Evolutionary conservation across 2,113 vertebrate genomes (phyloP), one percentile per base, ranked within the genome.

Genomic region (Hirundichthys speculiger): DNA sequence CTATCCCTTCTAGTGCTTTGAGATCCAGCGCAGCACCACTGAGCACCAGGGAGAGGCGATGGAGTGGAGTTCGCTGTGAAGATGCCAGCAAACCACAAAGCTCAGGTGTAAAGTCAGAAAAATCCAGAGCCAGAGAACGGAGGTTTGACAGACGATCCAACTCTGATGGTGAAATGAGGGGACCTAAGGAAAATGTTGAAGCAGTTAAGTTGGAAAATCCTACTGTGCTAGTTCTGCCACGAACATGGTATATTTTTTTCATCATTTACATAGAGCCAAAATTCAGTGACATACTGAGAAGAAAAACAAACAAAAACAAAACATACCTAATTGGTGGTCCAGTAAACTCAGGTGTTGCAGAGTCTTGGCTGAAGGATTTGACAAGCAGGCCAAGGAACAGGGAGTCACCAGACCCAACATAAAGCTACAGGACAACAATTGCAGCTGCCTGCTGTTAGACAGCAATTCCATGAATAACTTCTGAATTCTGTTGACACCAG

Each of bases 371-470:
- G 97, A 93, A 63, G 92, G 89, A 69, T 98, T 98, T 46, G 98
- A 96, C 80, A 99, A 90, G 75, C 93, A 94, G 65, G 96, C 93
- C 90, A 99, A 75, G 41, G 97, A 97, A 70, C 93, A 91, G 54
- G 98, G 94, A 69, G 98, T 99, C 87, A 98, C 92, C 85, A 98
- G 93, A 59, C 96, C 94, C 65, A 98, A 91, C 96, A 98, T 98
- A 89, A 98, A 99, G 61, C 95, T 94, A 69, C 95, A 98, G 62
- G 96, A 99, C 73, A 99, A 88, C 96, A 96, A 97, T 85, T 94
- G 95, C 69, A 99, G 86, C 90, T 98, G 96, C 80, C 97, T 93
- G 91, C 95, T 96, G 90, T 98, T 98, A 59, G 95, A 94, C 88
- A 99, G 60, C 87, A 98, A 88, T 92, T 98, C 97, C 90, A 96